These are phyloP conservation scores for Bucco capensis DNA, from an alignment of 2,113 vertebrate species.

Conservation along the genomic window DNA sequence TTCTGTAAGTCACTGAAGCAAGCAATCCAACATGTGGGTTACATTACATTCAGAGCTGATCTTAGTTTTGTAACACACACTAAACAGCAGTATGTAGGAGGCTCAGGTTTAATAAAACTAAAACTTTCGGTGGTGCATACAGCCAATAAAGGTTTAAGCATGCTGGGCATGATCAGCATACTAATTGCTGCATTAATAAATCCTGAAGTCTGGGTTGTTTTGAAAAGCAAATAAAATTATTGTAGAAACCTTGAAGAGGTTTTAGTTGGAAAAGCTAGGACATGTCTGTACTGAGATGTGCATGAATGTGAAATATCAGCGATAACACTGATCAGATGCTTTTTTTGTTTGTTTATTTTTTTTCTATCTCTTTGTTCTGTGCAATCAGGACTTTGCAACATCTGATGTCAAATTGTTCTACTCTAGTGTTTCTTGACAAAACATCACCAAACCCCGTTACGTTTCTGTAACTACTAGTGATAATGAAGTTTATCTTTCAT, in stretches of 20 bases:
- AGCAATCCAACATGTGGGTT: slow-evolving; percentile 58
- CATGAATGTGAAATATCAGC: background rate
- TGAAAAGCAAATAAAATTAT: slow-evolving; percentile 63
- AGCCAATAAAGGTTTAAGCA: slow-evolving; percentile 54
- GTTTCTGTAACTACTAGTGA: background rate
- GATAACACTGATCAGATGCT: background rate
- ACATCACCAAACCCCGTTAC: background rate
- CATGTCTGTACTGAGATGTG: background rate
- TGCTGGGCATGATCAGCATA: slow-evolving; percentile 48
- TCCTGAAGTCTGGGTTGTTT: slow-evolving; percentile 34
- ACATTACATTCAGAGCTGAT: slow-evolving; percentile 46
- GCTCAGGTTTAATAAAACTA: slow-evolving; percentile 46
- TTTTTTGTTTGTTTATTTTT: background rate
- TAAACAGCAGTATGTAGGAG: slow-evolving; percentile 36
- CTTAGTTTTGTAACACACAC: slow-evolving; percentile 59
- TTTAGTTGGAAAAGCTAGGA: slow-evolving; percentile 20
- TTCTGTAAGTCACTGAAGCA: slow-evolving; percentile 56
- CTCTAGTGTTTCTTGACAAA: background rate
- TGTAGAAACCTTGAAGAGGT: slow-evolving; percentile 21
- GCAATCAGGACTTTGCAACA: background rate
- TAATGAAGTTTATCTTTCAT: background rate
- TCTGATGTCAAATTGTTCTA: background rate
- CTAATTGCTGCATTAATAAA: slow-evolving; percentile 55
- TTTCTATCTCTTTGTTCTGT: background rate
- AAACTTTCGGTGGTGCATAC: slow-evolving; percentile 16